Evolutionary conservation across 2,797 vertebrate genomes (phyloP).

Genomic region (Aphelocoma californica): DNA sequence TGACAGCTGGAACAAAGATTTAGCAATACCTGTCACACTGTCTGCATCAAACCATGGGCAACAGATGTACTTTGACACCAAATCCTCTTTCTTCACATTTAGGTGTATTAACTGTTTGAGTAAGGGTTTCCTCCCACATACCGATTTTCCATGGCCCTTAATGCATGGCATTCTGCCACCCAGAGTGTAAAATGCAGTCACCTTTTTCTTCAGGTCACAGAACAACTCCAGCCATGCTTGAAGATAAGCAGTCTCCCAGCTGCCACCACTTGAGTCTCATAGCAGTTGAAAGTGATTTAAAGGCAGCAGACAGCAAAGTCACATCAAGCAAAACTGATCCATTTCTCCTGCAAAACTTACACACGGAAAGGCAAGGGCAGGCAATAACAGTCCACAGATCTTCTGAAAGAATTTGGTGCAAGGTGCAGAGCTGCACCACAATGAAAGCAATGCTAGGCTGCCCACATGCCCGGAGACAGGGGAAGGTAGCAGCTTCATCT

Average conservation of each 20-base stretch:
- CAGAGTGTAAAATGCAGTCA: not conserved
- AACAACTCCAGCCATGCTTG: not conserved
- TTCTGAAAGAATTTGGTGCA: not conserved
- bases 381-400: not conserved
- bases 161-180: not conserved
- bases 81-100: constrained; percentile 25
- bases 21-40: not conserved
- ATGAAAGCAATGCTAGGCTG: not conserved
- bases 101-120: constrained; percentile 8
- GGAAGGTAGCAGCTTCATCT: not conserved
- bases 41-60: not conserved
- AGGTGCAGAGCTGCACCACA: not conserved
- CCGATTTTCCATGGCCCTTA: not conserved
- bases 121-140: not conserved
- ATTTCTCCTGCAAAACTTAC: not conserved
- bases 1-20: not conserved
- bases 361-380: not conserved
- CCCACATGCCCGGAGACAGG: not conserved
- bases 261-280: not conserved
- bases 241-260: not conserved
- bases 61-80: constrained; percentile 4
- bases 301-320: not conserved
- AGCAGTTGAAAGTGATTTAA: not conserved
- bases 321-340: not conserved
- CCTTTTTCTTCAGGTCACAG: not conserved